Evolutionary conservation across 2,797 vertebrate species (phyloP), one percentile per base, ranked within the genome.

Genomic region (Dermochelys coriacea): DNA sequence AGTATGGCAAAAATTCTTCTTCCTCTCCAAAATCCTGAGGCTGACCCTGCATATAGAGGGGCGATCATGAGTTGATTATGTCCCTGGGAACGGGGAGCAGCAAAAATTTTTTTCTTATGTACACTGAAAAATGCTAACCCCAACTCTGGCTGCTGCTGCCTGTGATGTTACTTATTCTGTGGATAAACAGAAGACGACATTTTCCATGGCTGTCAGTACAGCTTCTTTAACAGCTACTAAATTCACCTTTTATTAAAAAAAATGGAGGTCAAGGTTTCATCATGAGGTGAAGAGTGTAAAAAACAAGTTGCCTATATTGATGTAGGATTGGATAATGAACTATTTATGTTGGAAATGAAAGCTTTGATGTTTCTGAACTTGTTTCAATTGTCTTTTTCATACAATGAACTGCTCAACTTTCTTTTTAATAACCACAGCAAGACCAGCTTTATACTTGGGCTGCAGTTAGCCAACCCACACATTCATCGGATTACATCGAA

Each of bases 401-500:
- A 87, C 57, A 59, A 93, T 85, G 83, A 88, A 85, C n/a, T 84
- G 89, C 50, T 93, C n/a, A 81, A 79, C 4, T 1, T 90, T 90
- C 86, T 87, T 25, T 41, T 64, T 55, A 74, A 86, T 84, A 84
- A 89, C 21, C 96, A 84, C 94, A 99, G 99, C 99, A 99, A 97
- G 99, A 99, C 96, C 99, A 99, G 94, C 98, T 99, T 93, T 99
- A 99, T 54, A 99, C 99, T 47, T 99, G 99, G 99, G 99, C 99
- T 88, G 98, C 99, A 12, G 99, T 99, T 77, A 99, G 98, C 96
- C 99, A 99, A 97, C 99, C 99, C 2, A 97, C 99, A 37, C 98
- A 99, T 94, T 99, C 99, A 5, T 89, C 98, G 92, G 99, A 99
- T 96, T 98, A 98, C 49, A 87, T 98, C 2, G 99, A 99, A 94